Percentiles rank a stretch among this genome's conserved stretches.
Evolutionary conservation across 1,140 invertebrate genomes (phyloP).

Genomic region (Caenorhabditis elegans): WBcel235 BX284606.5:11388501-11389000

Average conservation of each 20-base stretch:
- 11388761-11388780: background rate
- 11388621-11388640: slow-evolving; percentile 18
- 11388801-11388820: slow-evolving; percentile 14
- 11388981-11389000: slow-evolving; percentile 55
- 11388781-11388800: slow-evolving; percentile 42
- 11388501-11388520: background rate
- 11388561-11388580: background rate
- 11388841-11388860: slow-evolving; percentile 25
- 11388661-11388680: slow-evolving; percentile 26
- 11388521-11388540: background rate
- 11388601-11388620: background rate
- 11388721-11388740: background rate
- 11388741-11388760: background rate
- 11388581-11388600: slow-evolving; percentile 15
- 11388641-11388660: slow-evolving; percentile 27
- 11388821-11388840: slow-evolving; percentile 19
- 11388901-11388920: background rate
- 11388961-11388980: slow-evolving; percentile 45
- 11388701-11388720: background rate
- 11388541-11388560: background rate
- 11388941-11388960: slow-evolving; percentile 9
- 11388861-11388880: slow-evolving; percentile 39
- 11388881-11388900: background rate
- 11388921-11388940: background rate
- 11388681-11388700: background rate